Percentiles rank a stretch among this genome's conserved stretches.
Conservation (phyloP, 1,140 invertebrate species). For the Drosophila jambulina region DNA sequence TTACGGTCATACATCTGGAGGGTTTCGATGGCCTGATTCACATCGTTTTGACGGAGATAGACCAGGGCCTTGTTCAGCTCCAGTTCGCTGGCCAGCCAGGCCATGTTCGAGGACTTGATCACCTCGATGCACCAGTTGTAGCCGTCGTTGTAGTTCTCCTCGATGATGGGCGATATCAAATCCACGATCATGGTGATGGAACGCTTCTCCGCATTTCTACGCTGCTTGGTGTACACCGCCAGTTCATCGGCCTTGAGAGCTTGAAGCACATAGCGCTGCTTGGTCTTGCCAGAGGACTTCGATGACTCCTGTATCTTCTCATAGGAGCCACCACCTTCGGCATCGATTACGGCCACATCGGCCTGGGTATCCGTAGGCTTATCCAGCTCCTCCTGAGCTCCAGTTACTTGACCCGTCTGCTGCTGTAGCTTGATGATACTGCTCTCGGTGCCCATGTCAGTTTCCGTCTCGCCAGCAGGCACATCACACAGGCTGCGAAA, state of each 20-base stretch:
- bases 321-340: constrained; percentile 38
- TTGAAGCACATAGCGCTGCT: constrained; percentile 87
- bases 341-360: constrained; percentile 66
- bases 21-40: constrained; percentile 93
- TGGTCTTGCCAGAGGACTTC: constrained; percentile 45
- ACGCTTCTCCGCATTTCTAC: constrained; percentile 92
- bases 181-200: constrained; percentile 96
- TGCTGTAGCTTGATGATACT: constrained; percentile 76
- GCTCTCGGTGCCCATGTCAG: constrained; percentile 90
- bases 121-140: constrained; percentile 91
- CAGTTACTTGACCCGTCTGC: constrained; percentile 35
- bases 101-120: constrained; percentile 92
- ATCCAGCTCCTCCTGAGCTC: constrained; percentile 52
- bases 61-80: constrained; percentile 98
- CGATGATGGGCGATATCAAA: constrained; percentile 95
- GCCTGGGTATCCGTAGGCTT: constrained; percentile 22
- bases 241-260: constrained; percentile 93
- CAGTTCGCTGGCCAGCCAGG: constrained; percentile 93
- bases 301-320: constrained; percentile 36
- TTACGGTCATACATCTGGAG: constrained; percentile 96
- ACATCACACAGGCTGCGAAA: constrained; percentile 96
- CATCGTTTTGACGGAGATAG: constrained; percentile 93
- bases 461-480: constrained; percentile 92
- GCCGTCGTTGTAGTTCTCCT: constrained; percentile 91
- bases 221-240: constrained; percentile 90